Percentiles rank a stretch among this genome's conserved stretches.
These are phyloP conservation scores for Leptinotarsa defecta DNA, from an alignment of 1,140 invertebrate genomes.

Conservation along the genomic window DNA sequence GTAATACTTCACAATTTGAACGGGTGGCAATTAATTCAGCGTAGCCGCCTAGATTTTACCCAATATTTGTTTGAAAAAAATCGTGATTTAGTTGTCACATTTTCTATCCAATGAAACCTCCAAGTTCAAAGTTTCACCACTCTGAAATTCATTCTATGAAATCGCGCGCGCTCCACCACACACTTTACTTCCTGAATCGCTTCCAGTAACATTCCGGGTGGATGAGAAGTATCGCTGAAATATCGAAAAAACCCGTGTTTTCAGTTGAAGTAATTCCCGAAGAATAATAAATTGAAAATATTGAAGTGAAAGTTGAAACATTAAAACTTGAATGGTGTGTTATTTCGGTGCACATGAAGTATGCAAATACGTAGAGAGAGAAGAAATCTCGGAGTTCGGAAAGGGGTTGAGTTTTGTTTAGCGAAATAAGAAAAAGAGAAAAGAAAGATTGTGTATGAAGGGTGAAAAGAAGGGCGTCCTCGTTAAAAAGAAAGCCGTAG, in stretches of 20 bases:
- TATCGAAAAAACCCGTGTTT: not conserved
- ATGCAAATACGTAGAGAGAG: constrained; percentile 23
- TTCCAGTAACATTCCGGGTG: constrained; percentile 5
- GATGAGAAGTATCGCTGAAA: not conserved
- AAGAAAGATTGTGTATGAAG: constrained; percentile 44
- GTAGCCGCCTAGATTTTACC: no score
- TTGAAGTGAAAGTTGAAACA: constrained; percentile 8
- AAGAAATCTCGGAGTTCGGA: constrained; percentile 7
- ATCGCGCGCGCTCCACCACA: not conserved
- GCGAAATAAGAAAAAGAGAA: constrained; percentile 47
- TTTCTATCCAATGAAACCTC: not conserved
- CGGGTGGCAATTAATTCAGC: no score
- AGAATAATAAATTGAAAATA: not conserved
- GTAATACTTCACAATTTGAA: no score
- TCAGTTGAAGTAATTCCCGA: not conserved
- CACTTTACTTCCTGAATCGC: not conserved
- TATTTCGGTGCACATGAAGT: not conserved
- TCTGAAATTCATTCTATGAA: not conserved
- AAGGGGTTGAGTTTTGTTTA: constrained; percentile 46
- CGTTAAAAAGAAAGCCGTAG: constrained; percentile 36
- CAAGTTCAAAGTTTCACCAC: not conserved
- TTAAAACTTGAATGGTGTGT: constrained; percentile 6
- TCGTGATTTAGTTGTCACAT: not conserved
- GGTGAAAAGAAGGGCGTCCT: constrained; percentile 44
- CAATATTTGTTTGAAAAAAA: no score